A percentile compares a stretch with the other conserved stretches of the same genome.
phyloP scores from a whole-genome alignment of 2,113 vertebrate species.

The Cheirogaleus medius region DNA sequence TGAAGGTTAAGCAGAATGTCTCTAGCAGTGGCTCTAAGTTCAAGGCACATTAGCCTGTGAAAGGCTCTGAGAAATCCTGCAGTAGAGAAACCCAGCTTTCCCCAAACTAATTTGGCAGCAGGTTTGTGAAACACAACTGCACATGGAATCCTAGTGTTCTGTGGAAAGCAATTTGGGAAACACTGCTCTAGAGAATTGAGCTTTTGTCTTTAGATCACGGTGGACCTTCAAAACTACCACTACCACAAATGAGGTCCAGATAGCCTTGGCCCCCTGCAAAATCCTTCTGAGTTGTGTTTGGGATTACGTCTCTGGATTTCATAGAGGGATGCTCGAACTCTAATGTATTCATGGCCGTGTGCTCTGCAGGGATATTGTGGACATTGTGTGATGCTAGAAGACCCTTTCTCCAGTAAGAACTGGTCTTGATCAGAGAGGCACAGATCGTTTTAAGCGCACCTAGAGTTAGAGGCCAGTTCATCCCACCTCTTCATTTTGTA shows the following conservation, averaged over 20 bases:
- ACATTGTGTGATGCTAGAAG: background rate
- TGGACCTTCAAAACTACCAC: slow-evolving; percentile 36
- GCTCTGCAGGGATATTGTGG: background rate
- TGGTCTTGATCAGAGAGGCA: background rate
- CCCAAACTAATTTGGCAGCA: background rate
- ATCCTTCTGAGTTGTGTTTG: background rate
- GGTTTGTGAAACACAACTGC: background rate
- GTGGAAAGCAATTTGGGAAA: background rate
- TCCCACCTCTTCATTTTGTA: background rate
- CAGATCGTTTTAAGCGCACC: background rate
- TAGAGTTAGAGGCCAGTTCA: background rate
- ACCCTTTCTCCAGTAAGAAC: background rate
- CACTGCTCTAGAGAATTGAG: background rate
- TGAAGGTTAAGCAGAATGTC: background rate
- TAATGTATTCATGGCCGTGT: background rate
- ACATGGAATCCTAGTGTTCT: background rate
- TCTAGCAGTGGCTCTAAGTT: background rate
- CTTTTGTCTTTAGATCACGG: slow-evolving; percentile 19
- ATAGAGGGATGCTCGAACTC: background rate
- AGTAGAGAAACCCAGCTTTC: background rate
- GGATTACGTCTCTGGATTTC: background rate
- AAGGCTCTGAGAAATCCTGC: background rate
- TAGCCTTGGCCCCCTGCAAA: background rate
- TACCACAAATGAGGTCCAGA: background rate
- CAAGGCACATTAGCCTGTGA: background rate